Base-by-base conservation (phyloP, 2,888 invertebrate genomes). In the Phragmatobia fuliginosa region DNA sequence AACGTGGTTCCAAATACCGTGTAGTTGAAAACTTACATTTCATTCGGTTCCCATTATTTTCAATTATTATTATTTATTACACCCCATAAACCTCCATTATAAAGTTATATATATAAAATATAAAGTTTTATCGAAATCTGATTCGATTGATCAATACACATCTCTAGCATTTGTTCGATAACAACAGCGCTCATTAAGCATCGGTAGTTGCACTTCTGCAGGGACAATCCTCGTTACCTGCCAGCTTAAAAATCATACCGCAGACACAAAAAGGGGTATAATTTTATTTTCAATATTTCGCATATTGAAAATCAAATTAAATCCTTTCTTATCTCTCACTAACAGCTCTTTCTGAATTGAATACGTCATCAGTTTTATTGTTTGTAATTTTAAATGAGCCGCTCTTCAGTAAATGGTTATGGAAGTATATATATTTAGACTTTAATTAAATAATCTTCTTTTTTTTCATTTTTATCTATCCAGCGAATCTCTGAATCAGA, bases 131-230 rank as follows among this genome's bases (percentile, higher is more conserved):
- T 70, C 69, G 65, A 69, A 56, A 56, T 38, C 3, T 18, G 7
- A 52, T 56, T 41, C n/a, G 14, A 36, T 2, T 52, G 0, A 21
- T 49, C 76, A 41, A 81, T 82, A 76, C 10, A 62, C 80, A 76
- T 84, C 82, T 75, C 77, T 79, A n/a, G 38, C n/a, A 70, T 63
- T 61, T 62, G 63, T 68, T 78, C 73, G 68, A 79, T 79, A 84
- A 86, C 87, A 87, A 86, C 85, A 83, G 85, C 76, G 83, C 86
- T 88, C 87, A 88, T 88, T 88, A 88, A 85, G 83, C 83, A 77
- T 74, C 70, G 72, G 77, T 71, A 80, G 85, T 82, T 85, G 79
- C 81, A 81, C 79, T 76, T 82, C 82, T 77, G 84, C 84, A 82
- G 78, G 76, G 77, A 79, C 82, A 80, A 83, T 81, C 82, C 82